These are phyloP conservation scores for Origma solitaria DNA, from an alignment of 2,113 vertebrate genomes.

Conservation along the genomic window DNA sequence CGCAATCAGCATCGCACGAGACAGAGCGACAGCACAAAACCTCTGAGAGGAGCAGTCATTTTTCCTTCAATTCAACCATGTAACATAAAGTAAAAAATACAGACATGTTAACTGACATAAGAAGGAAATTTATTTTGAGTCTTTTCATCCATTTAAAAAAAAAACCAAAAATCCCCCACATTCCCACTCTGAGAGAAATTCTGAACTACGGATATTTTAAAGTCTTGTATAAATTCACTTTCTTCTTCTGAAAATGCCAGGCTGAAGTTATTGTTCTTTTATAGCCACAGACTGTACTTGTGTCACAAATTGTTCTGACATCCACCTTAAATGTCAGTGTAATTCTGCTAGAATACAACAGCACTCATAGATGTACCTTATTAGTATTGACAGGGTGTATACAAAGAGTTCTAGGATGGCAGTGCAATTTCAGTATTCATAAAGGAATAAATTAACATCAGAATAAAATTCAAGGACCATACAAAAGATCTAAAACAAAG, in stretches of 20 bases:
- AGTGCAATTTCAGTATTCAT: not conserved
- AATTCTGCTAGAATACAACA: not conserved
- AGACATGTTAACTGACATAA: not conserved
- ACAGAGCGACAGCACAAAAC: not conserved
- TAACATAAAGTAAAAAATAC: not conserved
- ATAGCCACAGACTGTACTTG: not conserved
- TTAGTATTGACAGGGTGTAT: not conserved
- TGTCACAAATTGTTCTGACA: not conserved
- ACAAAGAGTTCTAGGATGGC: not conserved
- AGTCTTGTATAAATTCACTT: not conserved
- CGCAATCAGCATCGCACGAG: not conserved
- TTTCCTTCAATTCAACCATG: not conserved
- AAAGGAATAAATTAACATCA: slow-evolving; percentile 13
- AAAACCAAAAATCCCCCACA: too few relatives aligned
- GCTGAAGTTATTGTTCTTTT: not conserved
- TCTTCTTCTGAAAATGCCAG: not conserved
- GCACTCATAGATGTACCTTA: not conserved
- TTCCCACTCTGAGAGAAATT: not conserved
- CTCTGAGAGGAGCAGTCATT: slow-evolving; percentile 26
- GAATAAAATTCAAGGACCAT: not conserved
- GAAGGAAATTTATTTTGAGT: not conserved
- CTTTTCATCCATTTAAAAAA: too few relatives aligned
- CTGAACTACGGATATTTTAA: not conserved
- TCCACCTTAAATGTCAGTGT: not conserved
- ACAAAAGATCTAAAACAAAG: not conserved